These are phyloP conservation scores for Amiota minor DNA, from an alignment of 2,888 invertebrate genomes.

Conservation along the genomic window DNA sequence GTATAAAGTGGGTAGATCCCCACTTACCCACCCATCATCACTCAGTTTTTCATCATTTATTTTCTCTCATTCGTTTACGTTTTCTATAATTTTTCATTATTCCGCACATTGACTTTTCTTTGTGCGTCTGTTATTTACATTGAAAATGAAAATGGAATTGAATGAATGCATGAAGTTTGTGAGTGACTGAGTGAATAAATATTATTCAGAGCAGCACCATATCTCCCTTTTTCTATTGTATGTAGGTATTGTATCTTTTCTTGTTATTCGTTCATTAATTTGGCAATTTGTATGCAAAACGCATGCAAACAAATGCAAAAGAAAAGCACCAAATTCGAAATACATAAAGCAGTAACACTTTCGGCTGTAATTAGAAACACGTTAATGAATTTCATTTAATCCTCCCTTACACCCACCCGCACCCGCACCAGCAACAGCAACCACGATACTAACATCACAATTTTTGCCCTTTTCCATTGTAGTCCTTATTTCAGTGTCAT, in stretches of 20 bases:
- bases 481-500: too few species aligned
- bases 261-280: conserved; percentile 59
- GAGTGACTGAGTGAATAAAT: neutral
- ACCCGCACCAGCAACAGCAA: too few species aligned
- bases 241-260: too few species aligned
- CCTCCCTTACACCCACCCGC: too few species aligned
- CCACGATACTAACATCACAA: too few species aligned
- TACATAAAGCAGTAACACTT: conserved; percentile 45
- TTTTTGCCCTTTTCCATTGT: too few species aligned
- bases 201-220: conserved; percentile 50
- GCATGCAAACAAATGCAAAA: conserved; percentile 46
- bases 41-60: neutral
- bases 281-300: conserved; percentile 68
- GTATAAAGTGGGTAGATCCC: conserved; percentile 16
- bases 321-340: conserved; percentile 21
- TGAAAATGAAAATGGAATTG: too few species aligned
- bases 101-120: conserved; percentile 11
- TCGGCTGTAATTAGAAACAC: conserved; percentile 65
- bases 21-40: neutral
- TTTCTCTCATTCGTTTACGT: neutral
- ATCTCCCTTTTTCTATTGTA: conserved; percentile 50
- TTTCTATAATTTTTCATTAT: conserved; percentile 15
- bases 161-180: neutral
- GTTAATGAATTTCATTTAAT: conserved; percentile 61
- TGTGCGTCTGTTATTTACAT: neutral